phyloP scores from a whole-genome alignment of 2,888 invertebrate genomes.

The Dryadula phaetusa region DNA sequence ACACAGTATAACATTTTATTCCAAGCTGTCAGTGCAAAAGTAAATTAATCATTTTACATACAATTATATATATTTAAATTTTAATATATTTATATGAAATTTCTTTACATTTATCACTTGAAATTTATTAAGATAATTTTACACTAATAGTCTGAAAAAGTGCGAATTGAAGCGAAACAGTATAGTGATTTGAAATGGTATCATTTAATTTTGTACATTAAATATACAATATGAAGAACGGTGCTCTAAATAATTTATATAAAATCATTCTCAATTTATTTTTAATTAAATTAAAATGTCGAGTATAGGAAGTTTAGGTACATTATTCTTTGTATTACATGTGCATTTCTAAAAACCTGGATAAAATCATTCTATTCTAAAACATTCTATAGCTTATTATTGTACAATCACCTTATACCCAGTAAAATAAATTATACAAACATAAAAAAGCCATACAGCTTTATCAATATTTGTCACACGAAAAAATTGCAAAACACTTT shows the following conservation, averaged over 20 bases:
- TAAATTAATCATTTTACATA: neutral
- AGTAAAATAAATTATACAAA: constrained; percentile 27
- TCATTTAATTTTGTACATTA: neutral
- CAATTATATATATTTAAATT: neutral
- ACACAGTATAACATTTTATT: constrained; percentile 18
- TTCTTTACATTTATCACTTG: too few relatives aligned
- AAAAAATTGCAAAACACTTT: constrained; percentile 22
- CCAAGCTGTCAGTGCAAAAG: constrained; percentile 6
- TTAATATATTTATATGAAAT: too few relatives aligned
- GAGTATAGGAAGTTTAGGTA: neutral
- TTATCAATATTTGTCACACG: constrained; percentile 14
- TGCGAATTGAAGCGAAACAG: constrained; percentile 22
- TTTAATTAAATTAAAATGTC: neutral
- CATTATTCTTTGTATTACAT: constrained; percentile 5
- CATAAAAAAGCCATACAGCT: constrained; percentile 28
- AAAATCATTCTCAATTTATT: constrained; percentile 12
- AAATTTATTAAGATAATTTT: neutral
- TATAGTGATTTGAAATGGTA: constrained; percentile 6
- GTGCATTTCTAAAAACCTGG: constrained; percentile 30
- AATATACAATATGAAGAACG: constrained; percentile 5
- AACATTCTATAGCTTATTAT: constrained; percentile 49
- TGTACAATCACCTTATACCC: constrained; percentile 41
- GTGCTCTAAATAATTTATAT: constrained; percentile 29
- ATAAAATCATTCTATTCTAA: constrained; percentile 30
- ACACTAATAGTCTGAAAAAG: constrained; percentile 9